These are phyloP conservation scores for Atractosteus spatula DNA, from an alignment of 2,113 vertebrate genomes.

Conservation along the genomic window DNA sequence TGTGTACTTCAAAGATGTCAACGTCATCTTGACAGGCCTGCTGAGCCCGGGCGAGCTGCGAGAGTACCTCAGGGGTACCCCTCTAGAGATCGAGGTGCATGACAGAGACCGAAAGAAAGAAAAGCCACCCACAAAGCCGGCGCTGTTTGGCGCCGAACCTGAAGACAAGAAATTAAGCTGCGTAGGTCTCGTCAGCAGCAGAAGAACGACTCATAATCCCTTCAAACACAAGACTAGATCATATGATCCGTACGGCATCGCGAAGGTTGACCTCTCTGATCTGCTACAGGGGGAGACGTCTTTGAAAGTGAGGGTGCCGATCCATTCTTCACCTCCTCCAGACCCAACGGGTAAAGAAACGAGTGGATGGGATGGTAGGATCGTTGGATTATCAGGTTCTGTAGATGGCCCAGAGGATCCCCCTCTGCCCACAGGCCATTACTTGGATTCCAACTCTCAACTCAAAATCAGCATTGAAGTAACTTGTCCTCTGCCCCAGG, in stretches of 20 bases:
- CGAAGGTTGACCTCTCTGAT: constrained; percentile 65
- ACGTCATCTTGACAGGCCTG: constrained; percentile 71
- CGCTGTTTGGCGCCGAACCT: constrained; percentile 50
- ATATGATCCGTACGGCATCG: constrained; percentile 64
- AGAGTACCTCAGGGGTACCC: constrained; percentile 66
- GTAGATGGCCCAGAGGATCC: background rate
- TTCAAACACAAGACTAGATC: constrained; percentile 20
- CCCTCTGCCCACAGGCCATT: constrained; percentile 59
- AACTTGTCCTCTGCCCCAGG: constrained; percentile 43
- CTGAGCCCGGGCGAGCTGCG: constrained; percentile 55
- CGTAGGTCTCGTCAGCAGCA: constrained; percentile 28
- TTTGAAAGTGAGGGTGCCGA: constrained; percentile 57
- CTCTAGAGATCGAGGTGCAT: constrained; percentile 77
- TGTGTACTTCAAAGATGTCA: constrained; percentile 71
- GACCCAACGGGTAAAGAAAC: background rate
- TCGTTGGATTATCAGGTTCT: background rate
- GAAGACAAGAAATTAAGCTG: constrained; percentile 43
- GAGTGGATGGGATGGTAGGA: constrained; percentile 15
- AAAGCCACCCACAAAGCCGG: constrained; percentile 15
- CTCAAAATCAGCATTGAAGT: constrained; percentile 74
- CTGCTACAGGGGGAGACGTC: constrained; percentile 62
- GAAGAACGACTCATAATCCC: constrained; percentile 30
- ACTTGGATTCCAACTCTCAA: constrained; percentile 60
- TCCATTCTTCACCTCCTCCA: constrained; percentile 50
- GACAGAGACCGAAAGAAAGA: constrained; percentile 69